Base-by-base conservation (phyloP, 2,888 invertebrate species). In the Cantharis lateralis region DNA sequence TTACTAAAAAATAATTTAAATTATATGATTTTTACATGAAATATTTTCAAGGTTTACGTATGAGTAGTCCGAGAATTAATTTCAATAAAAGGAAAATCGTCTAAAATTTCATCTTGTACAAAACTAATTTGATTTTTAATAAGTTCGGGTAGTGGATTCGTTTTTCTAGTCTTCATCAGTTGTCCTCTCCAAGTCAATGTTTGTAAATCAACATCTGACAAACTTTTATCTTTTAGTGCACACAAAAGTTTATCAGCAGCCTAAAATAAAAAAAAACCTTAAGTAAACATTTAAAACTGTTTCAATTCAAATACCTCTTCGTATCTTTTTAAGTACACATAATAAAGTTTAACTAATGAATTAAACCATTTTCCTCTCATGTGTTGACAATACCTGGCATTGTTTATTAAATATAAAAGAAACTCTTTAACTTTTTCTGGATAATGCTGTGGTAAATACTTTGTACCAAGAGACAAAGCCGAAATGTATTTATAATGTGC, bases 231-330 rank as follows among this genome's bases (percentile, higher is more conserved):
- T 15, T 85, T 85, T 16, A 91, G 87, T 0, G 89, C 91, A 77
- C 88, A 84, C 15, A 90, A 78, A 61, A 92, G 81, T 10, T 88
- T 85, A 80, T 87, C 80, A 0, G 90, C 91, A 0, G 91, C 90
- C 91, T 91, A 82, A 68, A 69, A 20, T n/a, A 15, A 61, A 26
- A 84, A 82, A 68, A 76, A 77, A 81, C 80, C 89, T 64, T 72
- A 66, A 71, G 26, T 20, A 70, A 70, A 72, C 61, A 61, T 62
- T n/a, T 26, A 71, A 63, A 16, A 32, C n/a, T 15, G 16, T 24
- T 76, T 76, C 76, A 1, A 79, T 68, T 79, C 28, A 68, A 76
- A 76, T 80, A 82, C 84, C 62, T 71, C 73, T 69, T 77, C 75
- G n/a, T 81, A 69, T 68, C 82, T 74, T 72, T 83, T 82, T 18